Evolutionary conservation across 2,797 vertebrate genomes (phyloP), one percentile per base, ranked within the genome.

Genomic region (Scolopax bukidnonensis): DNA sequence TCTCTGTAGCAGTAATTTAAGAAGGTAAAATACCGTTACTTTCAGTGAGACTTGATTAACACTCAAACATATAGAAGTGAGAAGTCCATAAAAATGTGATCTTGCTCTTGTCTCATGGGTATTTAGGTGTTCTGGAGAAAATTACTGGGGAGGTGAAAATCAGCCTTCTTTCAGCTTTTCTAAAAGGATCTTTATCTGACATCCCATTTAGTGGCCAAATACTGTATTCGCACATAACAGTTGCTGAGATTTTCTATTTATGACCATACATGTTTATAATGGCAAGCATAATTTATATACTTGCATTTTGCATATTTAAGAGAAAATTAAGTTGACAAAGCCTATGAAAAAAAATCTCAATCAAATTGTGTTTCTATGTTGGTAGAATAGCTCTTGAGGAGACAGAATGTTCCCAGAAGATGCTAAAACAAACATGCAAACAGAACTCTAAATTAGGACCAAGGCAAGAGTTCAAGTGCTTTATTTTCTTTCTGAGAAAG

Each of bases 341-440:
- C 45, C 3, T 4, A 53, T 84, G 48, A 71, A 54, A 84, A 81
- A 85, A 84, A 91, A 16, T 6, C 24, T 83, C 78, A 92, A 51
- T 93, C 78, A 95, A 91, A 73, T 64, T 79, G 85, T 94, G 82
- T 96, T 95, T 84, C 95, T 92, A 43, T 84, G 82, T 94, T 93
- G 73, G 76, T 89, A 80, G 87, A 96, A 90, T 70, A 95, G 91
- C 87, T 94, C 87, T 95, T 4, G 59, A 96, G 95, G 95, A 96
- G 92, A 96, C 96, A 95, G 94, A 97, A 94, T 96, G 95, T 97
- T 97, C 96, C 93, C 95, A 96, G 91, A 97, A 96, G 95, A 96
- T 96, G 94, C 87, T 95, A 95, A 95, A 96, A 64, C 91, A 96
- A 95, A 95, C 95, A 97, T 95, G 89, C 85, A 94, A 95, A 89